Evolutionary conservation across 2,888 invertebrate species (phyloP).

Genomic region (Gastrophysa polygoni): DNA sequence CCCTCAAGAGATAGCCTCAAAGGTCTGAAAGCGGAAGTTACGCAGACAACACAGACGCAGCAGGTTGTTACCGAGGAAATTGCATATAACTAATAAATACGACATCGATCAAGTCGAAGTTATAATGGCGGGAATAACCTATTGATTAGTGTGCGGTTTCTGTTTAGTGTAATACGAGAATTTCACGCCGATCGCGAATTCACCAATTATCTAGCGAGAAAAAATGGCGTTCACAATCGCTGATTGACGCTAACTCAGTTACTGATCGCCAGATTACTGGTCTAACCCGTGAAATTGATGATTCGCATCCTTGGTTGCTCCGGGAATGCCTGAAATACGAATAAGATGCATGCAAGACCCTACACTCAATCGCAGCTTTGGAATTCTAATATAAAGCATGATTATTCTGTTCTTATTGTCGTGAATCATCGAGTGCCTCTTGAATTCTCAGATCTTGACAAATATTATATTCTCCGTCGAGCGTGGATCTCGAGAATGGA

Average conservation of each 20-base stretch:
- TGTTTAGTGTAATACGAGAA: constrained; percentile 10
- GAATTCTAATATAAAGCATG: too few relatives aligned
- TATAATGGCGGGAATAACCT: not conserved
- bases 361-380: not conserved
- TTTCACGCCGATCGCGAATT: constrained; percentile 8
- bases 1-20: not conserved
- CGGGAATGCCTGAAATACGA: not conserved
- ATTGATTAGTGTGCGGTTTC: constrained; percentile 10
- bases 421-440: too few relatives aligned
- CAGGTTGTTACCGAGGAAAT: not conserved
- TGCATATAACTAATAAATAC: not conserved
- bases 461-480: too few relatives aligned
- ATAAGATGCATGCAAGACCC: not conserved
- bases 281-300: constrained; percentile 18
- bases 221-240: constrained; percentile 18
- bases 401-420: too few relatives aligned
- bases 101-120: not conserved
- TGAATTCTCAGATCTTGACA: too few relatives aligned
- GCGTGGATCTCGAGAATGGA: too few relatives aligned
- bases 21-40: not conserved
- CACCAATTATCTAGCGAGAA: constrained; percentile 11
- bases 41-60: too few relatives aligned
- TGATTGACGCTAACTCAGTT: constrained; percentile 19
- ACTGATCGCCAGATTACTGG: constrained; percentile 13
- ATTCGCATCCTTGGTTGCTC: constrained; percentile 12